Evolutionary conservation across 1,140 invertebrate genomes (phyloP).

Genomic region (Ostrea denselamellosa): DNA sequence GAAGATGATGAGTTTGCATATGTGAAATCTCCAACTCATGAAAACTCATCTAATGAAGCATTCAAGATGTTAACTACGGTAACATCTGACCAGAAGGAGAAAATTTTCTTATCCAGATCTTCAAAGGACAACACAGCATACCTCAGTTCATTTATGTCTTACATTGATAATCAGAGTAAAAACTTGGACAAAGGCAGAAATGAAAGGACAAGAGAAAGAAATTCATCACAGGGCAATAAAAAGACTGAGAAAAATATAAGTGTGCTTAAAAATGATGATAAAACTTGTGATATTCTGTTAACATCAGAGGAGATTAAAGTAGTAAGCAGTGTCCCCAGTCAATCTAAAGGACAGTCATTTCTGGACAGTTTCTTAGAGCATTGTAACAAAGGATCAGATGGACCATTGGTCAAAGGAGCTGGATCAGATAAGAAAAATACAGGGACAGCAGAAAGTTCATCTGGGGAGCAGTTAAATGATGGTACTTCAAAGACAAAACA

Average conservation of each 20-base stretch:
- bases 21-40: constrained; percentile 49
- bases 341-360: background rate
- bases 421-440: background rate
- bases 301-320: background rate
- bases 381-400: constrained; percentile 25
- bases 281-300: background rate
- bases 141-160: constrained; percentile 38
- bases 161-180: constrained; percentile 23
- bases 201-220: background rate
- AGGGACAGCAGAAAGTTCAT: background rate
- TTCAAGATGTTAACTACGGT: background rate
- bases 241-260: background rate
- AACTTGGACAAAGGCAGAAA: background rate
- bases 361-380: constrained; percentile 33
- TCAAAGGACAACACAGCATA: constrained; percentile 42
- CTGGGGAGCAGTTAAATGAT: background rate
- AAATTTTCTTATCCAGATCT: background rate
- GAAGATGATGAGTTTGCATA: constrained; percentile 51
- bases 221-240: background rate
- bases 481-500: background rate
- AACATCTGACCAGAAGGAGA: background rate
- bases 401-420: background rate
- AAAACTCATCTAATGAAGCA: constrained; percentile 9
- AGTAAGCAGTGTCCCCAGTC: background rate
- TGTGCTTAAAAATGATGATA: background rate